Conservation (phyloP, 2,797 vertebrate species). For the Ctenosaura bakeri region DNA sequence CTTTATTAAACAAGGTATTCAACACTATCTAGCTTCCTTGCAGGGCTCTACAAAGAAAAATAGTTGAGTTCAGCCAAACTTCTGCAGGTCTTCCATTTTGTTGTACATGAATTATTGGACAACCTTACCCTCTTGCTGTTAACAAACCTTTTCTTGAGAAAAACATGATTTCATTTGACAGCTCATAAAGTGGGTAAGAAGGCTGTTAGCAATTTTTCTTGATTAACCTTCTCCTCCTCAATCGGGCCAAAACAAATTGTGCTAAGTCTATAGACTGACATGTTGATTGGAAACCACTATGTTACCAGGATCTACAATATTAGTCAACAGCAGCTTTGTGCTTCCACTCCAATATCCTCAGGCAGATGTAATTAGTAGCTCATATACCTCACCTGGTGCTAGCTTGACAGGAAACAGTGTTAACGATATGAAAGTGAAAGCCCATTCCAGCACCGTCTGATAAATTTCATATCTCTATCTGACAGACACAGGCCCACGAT, state of each 20-base stretch:
- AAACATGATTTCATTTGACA: conserved; percentile 25
- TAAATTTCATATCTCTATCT: conserved; percentile 51
- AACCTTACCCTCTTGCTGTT: conserved; percentile 19
- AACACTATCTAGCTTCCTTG: too few relatives aligned
- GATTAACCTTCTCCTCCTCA: conserved; percentile 35
- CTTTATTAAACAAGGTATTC: too few relatives aligned
- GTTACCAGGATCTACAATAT: conserved; percentile 10
- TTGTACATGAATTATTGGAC: background rate
- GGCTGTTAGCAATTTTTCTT: background rate
- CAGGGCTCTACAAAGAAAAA: background rate
- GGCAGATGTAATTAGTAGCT: background rate
- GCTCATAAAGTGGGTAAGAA: conserved; percentile 10
- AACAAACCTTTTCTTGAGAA: conserved; percentile 13
- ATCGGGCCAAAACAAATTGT: conserved; percentile 26
- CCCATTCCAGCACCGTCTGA: background rate
- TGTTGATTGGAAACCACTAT: background rate
- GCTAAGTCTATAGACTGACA: background rate
- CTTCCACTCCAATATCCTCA: background rate
- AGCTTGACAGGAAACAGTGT: conserved; percentile 7
- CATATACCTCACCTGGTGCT: conserved; percentile 38
- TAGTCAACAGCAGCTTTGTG: background rate
- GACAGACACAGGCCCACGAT: conserved; percentile 44
- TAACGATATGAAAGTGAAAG: conserved; percentile 35
- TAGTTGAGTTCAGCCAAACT: background rate
- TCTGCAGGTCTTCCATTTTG: background rate